Evolutionary conservation across 2,113 vertebrate species (phyloP).

Genomic region (Daphoenositta chrysoptera): DNA sequence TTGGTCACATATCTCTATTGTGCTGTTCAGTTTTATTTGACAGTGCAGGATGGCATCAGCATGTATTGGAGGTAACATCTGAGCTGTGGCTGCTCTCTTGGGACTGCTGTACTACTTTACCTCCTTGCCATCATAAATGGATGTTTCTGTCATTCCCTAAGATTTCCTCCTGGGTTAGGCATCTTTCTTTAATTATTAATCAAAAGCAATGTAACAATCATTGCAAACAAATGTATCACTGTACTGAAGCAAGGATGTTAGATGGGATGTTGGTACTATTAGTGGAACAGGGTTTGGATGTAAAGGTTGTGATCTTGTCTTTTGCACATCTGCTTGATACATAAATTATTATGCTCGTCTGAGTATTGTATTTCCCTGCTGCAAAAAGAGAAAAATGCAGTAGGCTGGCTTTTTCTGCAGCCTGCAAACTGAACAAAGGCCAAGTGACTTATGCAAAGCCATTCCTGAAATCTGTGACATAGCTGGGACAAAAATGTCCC

Average conservation of each 20-base stretch:
- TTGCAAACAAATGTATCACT: constrained; percentile 64
- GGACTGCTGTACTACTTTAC: constrained; percentile 65
- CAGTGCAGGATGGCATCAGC: constrained; percentile 74
- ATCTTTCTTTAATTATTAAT: constrained; percentile 74
- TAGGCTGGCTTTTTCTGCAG: background rate
- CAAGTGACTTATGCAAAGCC: constrained; percentile 30
- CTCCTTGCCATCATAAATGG: constrained; percentile 67
- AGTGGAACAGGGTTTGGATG: background rate
- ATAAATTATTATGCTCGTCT: constrained; percentile 43
- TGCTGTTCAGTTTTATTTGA: constrained; percentile 83
- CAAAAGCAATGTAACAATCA: constrained; percentile 51
- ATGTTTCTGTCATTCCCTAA: constrained; percentile 55
- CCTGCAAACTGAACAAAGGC: constrained; percentile 5
- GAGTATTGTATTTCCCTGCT: constrained; percentile 30
- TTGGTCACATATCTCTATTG: constrained; percentile 67
- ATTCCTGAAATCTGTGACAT: constrained; percentile 25
- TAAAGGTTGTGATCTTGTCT: constrained; percentile 34
- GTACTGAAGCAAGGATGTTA: background rate
- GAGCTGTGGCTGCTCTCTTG: constrained; percentile 66
- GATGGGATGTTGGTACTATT: background rate
- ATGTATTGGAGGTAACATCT: constrained; percentile 80
- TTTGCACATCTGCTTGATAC: constrained; percentile 52
- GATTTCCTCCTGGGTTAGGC: constrained; percentile 38
- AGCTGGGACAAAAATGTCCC: constrained; percentile 2
- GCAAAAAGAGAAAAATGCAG: constrained; percentile 11